A percentile compares a stretch with the other conserved stretches of the same genome.
Evolutionary conservation across 2,113 vertebrate species (phyloP).

Genomic region (Zingel zingel): DNA sequence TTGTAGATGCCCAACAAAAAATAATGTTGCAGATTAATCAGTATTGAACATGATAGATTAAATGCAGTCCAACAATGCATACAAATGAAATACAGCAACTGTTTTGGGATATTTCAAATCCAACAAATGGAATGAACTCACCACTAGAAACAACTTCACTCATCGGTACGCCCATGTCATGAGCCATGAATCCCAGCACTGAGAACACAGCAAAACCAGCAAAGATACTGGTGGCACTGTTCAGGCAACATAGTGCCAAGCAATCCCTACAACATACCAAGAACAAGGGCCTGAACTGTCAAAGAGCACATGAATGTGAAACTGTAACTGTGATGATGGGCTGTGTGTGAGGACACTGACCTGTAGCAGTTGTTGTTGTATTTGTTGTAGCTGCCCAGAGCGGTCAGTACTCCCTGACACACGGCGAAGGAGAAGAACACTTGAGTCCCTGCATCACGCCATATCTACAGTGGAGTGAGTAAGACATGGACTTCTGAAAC

Average conservation of each 20-base stretch:
- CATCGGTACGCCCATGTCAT: slow-evolving; percentile 75
- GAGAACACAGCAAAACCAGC: slow-evolving; percentile 93
- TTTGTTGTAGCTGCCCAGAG: slow-evolving; percentile 95
- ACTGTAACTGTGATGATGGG: accelerated
- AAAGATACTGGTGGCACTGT: slow-evolving; percentile 89
- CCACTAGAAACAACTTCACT: slow-evolving; percentile 82
- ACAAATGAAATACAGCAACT: background rate
- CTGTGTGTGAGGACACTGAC: slow-evolving; percentile 72
- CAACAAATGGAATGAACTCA: slow-evolving; percentile 47
- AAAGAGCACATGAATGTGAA: background rate
- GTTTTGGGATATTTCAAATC: too few species aligned
- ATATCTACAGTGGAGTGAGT: slow-evolving; percentile 85
- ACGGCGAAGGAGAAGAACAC: slow-evolving; percentile 93
- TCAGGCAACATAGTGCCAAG: slow-evolving; percentile 89
- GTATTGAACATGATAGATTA: too few species aligned
- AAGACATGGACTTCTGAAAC: background rate
- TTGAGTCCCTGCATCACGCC: slow-evolving; percentile 91
- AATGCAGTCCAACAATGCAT: background rate
- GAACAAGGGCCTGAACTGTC: background rate
- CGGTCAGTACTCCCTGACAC: slow-evolving; percentile 90
- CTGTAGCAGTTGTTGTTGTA: slow-evolving; percentile 95
- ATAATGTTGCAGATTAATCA: background rate
- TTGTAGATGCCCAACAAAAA: background rate
- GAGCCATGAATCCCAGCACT: slow-evolving; percentile 89
- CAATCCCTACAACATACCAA: slow-evolving; percentile 84